A percentile compares a stretch with the other conserved stretches of the same genome.
These are phyloP conservation scores for Orthosia gothica DNA, from an alignment of 2,888 invertebrate genomes.

Conservation along the genomic window DNA sequence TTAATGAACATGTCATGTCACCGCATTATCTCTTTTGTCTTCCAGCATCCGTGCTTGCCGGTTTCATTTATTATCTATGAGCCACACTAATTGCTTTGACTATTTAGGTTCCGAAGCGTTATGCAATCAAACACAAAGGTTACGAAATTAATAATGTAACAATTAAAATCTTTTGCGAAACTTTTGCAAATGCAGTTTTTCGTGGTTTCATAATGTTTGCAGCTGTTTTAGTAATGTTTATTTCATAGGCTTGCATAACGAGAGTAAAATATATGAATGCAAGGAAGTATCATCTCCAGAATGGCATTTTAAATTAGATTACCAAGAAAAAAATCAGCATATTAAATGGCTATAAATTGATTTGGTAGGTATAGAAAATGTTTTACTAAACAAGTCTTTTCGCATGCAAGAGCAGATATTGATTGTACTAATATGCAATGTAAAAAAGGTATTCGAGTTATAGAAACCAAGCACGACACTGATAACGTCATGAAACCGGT, in stretches of 20 bases:
- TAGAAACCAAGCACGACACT: not conserved
- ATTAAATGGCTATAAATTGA: not conserved
- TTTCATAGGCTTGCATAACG: conserved; percentile 8
- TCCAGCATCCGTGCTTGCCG: not conserved
- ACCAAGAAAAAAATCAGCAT: conserved; percentile 14
- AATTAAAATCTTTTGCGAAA: conserved; percentile 5
- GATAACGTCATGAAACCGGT: not conserved
- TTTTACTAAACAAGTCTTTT: not conserved
- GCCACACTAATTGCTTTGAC: not conserved
- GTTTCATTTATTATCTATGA: not conserved
- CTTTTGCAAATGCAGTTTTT: conserved; percentile 8
- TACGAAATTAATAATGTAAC: conserved; percentile 19
- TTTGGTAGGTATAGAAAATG: conserved; percentile 8
- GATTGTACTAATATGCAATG: not conserved
- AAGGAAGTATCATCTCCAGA: conserved; percentile 9
- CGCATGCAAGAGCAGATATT: not conserved
- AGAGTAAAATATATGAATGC: not conserved
- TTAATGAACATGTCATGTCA: not conserved
- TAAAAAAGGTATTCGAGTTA: conserved; percentile 9
- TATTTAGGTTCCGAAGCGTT: not conserved
- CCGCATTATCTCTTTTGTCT: not conserved
- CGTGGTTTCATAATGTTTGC: conserved; percentile 10
- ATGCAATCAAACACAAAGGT: conserved; percentile 5
- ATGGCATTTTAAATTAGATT: conserved; percentile 14
- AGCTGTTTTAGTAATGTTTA: not conserved